These are phyloP conservation scores for Leptosomus discolor DNA, from an alignment of 2,113 vertebrate genomes.

Conservation along the genomic window DNA sequence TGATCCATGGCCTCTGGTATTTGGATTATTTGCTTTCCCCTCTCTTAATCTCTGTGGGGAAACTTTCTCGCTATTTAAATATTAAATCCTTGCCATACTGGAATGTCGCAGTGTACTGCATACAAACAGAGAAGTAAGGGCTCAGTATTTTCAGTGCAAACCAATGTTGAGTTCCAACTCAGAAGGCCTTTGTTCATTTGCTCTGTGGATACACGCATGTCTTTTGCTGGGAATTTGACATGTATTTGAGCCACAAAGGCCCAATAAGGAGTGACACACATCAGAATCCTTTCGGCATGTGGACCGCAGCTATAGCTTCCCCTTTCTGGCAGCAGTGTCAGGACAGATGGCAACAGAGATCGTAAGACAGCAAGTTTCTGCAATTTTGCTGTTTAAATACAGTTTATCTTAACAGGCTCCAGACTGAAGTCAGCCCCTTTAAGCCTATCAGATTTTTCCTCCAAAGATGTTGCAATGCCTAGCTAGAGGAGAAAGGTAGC, in stretches of 20 bases:
- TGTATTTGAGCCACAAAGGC: not conserved
- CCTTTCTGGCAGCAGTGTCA: not conserved
- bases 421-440: not conserved
- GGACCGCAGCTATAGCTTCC: not conserved
- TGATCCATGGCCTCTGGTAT: conserved; percentile 24
- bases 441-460: not conserved
- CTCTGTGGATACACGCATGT: not conserved
- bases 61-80: not conserved
- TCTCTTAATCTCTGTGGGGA: conserved; percentile 11
- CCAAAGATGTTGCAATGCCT: not conserved
- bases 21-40: conserved; percentile 40
- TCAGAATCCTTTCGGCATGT: not conserved
- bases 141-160: not conserved
- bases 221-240: not conserved
- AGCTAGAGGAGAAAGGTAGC: not conserved
- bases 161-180: not conserved
- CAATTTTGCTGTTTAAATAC: not conserved
- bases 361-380: not conserved
- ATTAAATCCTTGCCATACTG: not conserved
- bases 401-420: not conserved
- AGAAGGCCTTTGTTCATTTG: not conserved
- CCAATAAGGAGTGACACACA: not conserved
- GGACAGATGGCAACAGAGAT: not conserved
- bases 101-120: conserved; percentile 13
- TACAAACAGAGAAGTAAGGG: conserved; percentile 15